These are phyloP conservation scores for Sylvilagus floridanus DNA, from an alignment of 2,797 vertebrate genomes.

Conservation along the genomic window DNA sequence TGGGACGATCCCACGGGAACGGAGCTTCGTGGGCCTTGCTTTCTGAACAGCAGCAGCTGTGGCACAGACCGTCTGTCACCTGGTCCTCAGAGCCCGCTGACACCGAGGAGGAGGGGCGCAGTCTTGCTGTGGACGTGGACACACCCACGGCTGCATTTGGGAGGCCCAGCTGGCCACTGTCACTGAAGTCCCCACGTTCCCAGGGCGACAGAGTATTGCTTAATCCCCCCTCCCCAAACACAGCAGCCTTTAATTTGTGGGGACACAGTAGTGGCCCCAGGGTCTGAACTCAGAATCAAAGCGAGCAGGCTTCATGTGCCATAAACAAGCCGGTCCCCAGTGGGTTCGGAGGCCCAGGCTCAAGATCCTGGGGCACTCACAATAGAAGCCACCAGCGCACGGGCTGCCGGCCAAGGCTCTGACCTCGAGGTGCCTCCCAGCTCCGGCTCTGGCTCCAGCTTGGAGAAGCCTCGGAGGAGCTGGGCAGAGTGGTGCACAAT, in stretches of 20 bases:
- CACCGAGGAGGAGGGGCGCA: too few relatives aligned
- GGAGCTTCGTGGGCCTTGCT: background rate
- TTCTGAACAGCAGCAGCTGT: background rate
- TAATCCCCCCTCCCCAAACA: conserved; percentile 71
- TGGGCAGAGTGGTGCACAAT: conserved; percentile 45
- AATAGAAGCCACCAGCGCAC: conserved; percentile 70
- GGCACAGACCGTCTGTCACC: background rate
- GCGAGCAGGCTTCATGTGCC: conserved; percentile 71
- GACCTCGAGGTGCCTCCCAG: background rate
- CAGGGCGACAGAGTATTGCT: conserved; percentile 82
- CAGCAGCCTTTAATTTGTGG: conserved; percentile 81
- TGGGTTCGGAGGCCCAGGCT: conserved; percentile 48
- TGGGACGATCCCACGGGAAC: background rate
- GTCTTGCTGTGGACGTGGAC: background rate
- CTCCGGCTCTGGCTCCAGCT: background rate
- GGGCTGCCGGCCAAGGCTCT: conserved; percentile 8
- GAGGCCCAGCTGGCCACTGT: conserved; percentile 77
- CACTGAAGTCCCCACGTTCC: conserved; percentile 72
- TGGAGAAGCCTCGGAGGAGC: conserved; percentile 41
- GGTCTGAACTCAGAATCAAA: conserved; percentile 80
- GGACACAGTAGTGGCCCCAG: conserved; percentile 68
- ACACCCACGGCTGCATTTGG: background rate
- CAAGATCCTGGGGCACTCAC: conserved; percentile 51
- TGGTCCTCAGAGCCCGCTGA: background rate
- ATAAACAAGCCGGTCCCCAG: conserved; percentile 68